Conservation (phyloP, 2,797 vertebrate species). For the Natrix natrix region DNA sequence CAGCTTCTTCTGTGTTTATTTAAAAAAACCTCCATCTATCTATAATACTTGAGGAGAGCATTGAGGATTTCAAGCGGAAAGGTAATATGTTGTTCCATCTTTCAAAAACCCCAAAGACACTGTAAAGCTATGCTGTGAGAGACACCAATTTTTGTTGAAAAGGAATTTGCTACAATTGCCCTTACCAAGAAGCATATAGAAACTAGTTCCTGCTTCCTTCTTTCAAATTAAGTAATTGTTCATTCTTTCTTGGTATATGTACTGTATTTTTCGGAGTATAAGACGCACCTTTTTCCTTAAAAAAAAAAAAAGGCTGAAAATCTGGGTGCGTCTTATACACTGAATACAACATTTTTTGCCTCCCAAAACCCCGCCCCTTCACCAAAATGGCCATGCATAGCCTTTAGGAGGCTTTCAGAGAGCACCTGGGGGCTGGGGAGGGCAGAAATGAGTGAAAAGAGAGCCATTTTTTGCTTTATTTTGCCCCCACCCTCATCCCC, state of each 20-base stretch:
- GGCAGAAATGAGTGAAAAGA: too few species aligned
- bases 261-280: too few species aligned
- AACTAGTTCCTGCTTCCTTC: not conserved
- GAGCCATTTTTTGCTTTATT: too few species aligned
- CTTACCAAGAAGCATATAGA: not conserved
- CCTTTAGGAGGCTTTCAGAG: too few species aligned
- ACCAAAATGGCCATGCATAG: too few species aligned
- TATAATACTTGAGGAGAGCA: not conserved
- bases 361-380: too few species aligned
- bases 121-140: not conserved
- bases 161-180: not conserved
- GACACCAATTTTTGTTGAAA: not conserved
- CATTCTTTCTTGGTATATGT: not conserved
- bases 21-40: not conserved
- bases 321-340: too few species aligned
- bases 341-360: too few species aligned
- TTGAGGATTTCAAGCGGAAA: not conserved
- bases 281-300: too few species aligned
- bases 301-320: too few species aligned
- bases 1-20: not conserved
- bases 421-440: too few species aligned
- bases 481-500: too few species aligned
- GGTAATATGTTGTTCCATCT: not conserved
- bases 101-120: not conserved
- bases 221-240: not conserved